Conservation (phyloP, 1,140 invertebrate genomes). For the Macrostomum lignano region DNA sequence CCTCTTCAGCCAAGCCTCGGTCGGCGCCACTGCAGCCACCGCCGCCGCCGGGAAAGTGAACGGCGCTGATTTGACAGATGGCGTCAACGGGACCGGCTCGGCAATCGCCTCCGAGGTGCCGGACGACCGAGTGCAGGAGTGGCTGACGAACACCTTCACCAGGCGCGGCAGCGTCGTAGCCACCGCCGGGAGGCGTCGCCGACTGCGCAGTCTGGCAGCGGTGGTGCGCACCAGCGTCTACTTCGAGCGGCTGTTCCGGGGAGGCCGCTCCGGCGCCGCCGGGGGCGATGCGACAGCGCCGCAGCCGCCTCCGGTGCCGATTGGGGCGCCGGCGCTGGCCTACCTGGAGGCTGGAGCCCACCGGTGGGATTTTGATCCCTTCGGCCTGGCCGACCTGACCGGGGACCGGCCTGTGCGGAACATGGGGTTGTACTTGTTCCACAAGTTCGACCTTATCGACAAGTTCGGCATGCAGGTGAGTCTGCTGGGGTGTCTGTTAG, state of each 20-base stretch:
- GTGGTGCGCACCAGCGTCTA: not conserved
- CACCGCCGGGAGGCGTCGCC: not conserved
- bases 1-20: too few species aligned
- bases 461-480: too few species aligned
- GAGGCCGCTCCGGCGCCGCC: not conserved
- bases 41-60: too few species aligned
- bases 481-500: too few species aligned
- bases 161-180: not conserved
- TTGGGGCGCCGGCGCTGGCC: too few species aligned
- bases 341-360: too few species aligned
- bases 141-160: not conserved
- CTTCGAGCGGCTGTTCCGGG: conserved; percentile 1
- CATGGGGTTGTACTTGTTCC: conserved; percentile 2
- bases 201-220: not conserved
- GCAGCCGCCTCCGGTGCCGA: too few species aligned
- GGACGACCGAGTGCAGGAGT: conserved; percentile 1
- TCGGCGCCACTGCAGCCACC: too few species aligned
- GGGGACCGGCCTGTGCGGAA: not conserved
- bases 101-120: not conserved
- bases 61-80: too few species aligned
- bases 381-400: not conserved
- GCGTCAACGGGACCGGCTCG: too few species aligned
- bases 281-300: too few species aligned
- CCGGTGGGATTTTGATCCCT: conserved; percentile 5
- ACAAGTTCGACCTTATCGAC: too few species aligned